phyloP scores from a whole-genome alignment of 2,888 invertebrate genomes.

The Dendrolimus houi region DNA sequence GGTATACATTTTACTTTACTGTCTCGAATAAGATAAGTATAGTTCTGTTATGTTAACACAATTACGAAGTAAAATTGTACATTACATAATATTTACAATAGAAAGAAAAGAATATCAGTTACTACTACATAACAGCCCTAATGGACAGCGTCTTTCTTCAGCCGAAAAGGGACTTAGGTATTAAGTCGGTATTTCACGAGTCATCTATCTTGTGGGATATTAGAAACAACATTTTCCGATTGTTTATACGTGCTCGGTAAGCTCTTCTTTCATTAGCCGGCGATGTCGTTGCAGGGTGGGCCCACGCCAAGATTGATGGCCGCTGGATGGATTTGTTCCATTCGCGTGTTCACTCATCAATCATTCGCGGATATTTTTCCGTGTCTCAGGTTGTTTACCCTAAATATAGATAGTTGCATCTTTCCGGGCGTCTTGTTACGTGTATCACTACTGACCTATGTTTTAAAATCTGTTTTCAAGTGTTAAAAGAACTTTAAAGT shows the following conservation, averaged over 20 bases:
- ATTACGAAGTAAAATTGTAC: too few species aligned
- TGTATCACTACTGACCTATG: conserved; percentile 28
- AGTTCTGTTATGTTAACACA: too few species aligned
- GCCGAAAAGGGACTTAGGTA: conserved; percentile 20
- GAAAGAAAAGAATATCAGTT: too few species aligned
- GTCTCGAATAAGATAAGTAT: too few species aligned
- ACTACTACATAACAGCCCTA: too few species aligned
- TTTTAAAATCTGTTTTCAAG: conserved; percentile 33
- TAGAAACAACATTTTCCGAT: conserved; percentile 66
- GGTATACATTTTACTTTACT: too few species aligned
- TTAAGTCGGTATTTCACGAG: conserved; percentile 32
- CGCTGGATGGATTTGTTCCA: conserved; percentile 72
- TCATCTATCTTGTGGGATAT: conserved; percentile 64
- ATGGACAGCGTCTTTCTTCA: background rate
- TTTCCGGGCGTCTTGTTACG: conserved; percentile 50
- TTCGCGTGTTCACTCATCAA: conserved; percentile 70
- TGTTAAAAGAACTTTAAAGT: too few species aligned
- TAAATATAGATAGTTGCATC: conserved; percentile 65
- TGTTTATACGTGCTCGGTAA: conserved; percentile 70
- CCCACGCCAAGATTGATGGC: conserved; percentile 67
- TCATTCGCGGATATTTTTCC: conserved; percentile 74
- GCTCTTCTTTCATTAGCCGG: conserved; percentile 71
- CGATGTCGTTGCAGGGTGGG: conserved; percentile 58
- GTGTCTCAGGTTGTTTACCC: conserved; percentile 71
- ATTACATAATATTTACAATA: too few species aligned